Evolutionary conservation across 2,113 vertebrate genomes (phyloP).

Genomic region (Oncorhynchus clarkii): DNA sequence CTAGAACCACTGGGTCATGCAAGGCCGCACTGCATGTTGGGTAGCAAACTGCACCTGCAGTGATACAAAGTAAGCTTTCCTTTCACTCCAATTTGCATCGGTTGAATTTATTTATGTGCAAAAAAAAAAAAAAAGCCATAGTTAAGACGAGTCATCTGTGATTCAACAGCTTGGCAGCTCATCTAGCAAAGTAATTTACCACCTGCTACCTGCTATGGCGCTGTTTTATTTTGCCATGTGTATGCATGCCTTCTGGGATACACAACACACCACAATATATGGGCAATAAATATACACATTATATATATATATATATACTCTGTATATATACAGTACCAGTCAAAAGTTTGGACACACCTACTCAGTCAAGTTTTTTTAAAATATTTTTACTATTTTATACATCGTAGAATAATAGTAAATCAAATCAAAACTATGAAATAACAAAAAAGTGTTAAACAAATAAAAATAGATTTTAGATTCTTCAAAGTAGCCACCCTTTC

Average conservation of each 20-base stretch:
- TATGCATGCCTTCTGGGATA: not conserved
- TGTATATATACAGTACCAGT: too few species aligned
- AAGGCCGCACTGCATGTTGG: constrained; percentile 82
- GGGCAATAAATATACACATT: too few species aligned
- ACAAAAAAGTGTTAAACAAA: too few species aligned
- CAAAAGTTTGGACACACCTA: too few species aligned
- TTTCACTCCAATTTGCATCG: constrained; percentile 39
- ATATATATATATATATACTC: too few species aligned
- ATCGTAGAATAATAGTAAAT: too few species aligned
- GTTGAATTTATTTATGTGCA: constrained; percentile 52
- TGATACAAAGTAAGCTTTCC: constrained; percentile 32
- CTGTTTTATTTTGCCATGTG: constrained; percentile 1
- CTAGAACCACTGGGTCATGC: constrained; percentile 84
- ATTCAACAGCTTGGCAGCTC: constrained; percentile 30
- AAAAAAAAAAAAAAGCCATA: constrained; percentile 9
- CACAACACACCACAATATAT: not conserved
- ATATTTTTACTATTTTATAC: too few species aligned
- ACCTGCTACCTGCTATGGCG: constrained; percentile 19
- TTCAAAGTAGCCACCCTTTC: too few species aligned
- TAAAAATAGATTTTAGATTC: too few species aligned
- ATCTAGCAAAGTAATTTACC: constrained; percentile 13
- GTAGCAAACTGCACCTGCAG: constrained; percentile 82
- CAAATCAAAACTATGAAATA: too few species aligned
- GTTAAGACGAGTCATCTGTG: constrained; percentile 34
- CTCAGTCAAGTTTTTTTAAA: too few species aligned